Conservation (phyloP, 1,140 invertebrate genomes). For the Habropoda laboriosa region DNA sequence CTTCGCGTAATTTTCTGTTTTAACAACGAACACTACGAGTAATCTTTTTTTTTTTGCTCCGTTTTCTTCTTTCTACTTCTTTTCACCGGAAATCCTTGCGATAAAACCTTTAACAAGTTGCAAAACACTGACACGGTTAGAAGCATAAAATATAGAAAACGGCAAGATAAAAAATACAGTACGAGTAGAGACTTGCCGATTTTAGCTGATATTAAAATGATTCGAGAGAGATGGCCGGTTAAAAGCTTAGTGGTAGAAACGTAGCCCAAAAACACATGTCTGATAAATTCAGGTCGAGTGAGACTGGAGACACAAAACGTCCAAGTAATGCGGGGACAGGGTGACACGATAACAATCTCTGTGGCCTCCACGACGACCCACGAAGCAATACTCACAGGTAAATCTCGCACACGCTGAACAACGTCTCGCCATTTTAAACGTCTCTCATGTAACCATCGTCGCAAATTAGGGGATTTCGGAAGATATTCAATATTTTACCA, state of each 20-base stretch:
- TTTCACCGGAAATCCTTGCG: conserved; percentile 18
- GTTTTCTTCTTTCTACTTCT: background rate
- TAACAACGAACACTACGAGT: background rate
- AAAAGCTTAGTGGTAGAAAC: conserved; percentile 55
- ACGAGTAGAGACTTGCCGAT: conserved; percentile 3
- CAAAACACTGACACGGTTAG: background rate
- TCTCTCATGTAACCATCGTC: conserved; percentile 4
- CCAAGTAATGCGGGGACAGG: conserved; percentile 82
- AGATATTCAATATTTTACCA: too few relatives aligned
- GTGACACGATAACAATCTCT: conserved; percentile 85
- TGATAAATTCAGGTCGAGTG: conserved; percentile 80
- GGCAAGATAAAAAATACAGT: background rate
- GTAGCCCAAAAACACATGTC: conserved; percentile 70
- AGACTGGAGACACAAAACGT: conserved; percentile 84
- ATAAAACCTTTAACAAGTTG: background rate
- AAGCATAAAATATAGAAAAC: too few relatives aligned
- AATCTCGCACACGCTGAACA: conserved; percentile 52
- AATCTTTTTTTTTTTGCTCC: background rate
- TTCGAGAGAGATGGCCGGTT: conserved; percentile 35
- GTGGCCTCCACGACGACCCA: conserved; percentile 84
- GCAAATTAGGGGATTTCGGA: background rate
- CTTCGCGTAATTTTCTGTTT: background rate
- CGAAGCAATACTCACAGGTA: conserved; percentile 85
- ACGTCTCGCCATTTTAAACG: conserved; percentile 14
- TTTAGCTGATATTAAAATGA: background rate